Evolutionary conservation across 2,113 vertebrate genomes (phyloP), one percentile per base, ranked within the genome.

Genomic region (Platycercus adscitus): DNA sequence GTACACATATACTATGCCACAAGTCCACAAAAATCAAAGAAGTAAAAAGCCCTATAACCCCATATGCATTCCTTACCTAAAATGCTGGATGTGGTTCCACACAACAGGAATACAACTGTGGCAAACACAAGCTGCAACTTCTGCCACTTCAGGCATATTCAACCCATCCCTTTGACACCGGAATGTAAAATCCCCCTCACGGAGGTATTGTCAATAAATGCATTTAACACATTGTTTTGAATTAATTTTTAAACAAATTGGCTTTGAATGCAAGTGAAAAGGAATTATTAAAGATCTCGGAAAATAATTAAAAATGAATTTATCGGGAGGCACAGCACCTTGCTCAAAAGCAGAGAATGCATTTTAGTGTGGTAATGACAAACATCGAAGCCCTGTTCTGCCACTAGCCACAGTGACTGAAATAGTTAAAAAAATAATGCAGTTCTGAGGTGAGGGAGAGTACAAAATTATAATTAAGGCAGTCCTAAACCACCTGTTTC

Each of bases 401-500:
- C 23, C 41, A 28, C 46, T 41, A 85, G 73, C 26, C 52, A 43
- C 19, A 81, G 9, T 52, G 49, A 75, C 79, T 75, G 8, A 89
- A 91, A 64, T 2, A 68, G 1, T 71, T 47, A 9, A 5, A 64
- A 31, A 85, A 78, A 87, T 70, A 87, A 89, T 56, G 46, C 35
- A 86, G 52, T 82, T 92, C 28, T 82, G 61, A 91, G 31, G 63
- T 79, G 53, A 86, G 18, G 26, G 21, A 87, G 43, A 71, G n/a
- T 55, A 85, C 10, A 82, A 93, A 82, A 78, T 3, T 0, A 89
- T 64, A 43, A 94, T 64, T 81, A 79, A 89, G 47, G 79, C 65
- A 68, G 35, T 31, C 43, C 39, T 85, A 90, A 91, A 75, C 47
- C 73, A 94, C 83, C 39, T 86, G 72, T 86, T 88, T 90, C 75